Base-by-base conservation (phyloP, 2,888 invertebrate genomes). In the Hypselothyrea guttata region DNA sequence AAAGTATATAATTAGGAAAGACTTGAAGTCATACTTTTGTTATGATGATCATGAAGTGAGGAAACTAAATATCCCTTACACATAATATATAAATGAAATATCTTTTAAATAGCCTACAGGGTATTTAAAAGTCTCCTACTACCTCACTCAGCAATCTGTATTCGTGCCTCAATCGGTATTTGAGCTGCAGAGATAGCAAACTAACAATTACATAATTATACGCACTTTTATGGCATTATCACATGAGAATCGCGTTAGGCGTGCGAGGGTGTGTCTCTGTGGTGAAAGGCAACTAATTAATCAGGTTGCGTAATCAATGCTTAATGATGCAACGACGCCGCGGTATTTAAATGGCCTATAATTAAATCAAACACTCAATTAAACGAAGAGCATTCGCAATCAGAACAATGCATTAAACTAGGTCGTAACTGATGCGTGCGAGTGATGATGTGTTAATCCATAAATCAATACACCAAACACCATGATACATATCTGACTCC, bases 291-390 rank as follows among this genome's bases (percentile, higher is more conserved):
- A 67, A 73, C 68, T 71, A 78, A 82, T 82, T 75, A 78, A 72
- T 73, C 82, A 62, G 73, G 54, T 58, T 64, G 52, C 64, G 58
- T 73, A 78, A 82, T 78, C 73, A 82, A 71, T 73, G 78, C 83
- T 63, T 82, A 82, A 79, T 73, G 78, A 71, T 66, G 82, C 75
- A 62, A 62, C 63, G 64, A 48, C 58, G 49, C 58, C 62, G 47
- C 57, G 55, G 49, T 58, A 66, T 71, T 78, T 78, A 78, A 79
- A 75, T 66, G 64, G 54, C 59, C 64, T 68, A 60, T 79, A 79
- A 82, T 79, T 82, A 79, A 82, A 79, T 75, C 73, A 82, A 79
- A 82, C 78, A 82, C 82, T 73, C 75, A 82, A 79, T 79, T 78
- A 82, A 75, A 61, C 47, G 42, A 42, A 42, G 22, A 46, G 18